Evolutionary conservation across 37 sponge, comb jelly and placozoan species (phyloP).

Genomic region (Aphrocallistes beatrix): DNA sequence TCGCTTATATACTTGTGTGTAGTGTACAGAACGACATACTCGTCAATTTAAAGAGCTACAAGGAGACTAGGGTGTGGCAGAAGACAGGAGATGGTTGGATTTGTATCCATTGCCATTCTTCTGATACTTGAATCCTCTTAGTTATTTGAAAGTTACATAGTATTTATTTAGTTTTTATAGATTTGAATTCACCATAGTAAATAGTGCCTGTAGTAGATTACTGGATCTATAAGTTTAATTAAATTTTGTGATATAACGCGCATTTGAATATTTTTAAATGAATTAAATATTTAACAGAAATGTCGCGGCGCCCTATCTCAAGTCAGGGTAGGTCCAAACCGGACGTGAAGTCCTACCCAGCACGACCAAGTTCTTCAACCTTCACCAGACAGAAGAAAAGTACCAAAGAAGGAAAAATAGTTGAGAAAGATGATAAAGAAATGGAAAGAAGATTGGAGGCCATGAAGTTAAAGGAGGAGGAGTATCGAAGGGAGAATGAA

Average conservation of each 20-base stretch:
- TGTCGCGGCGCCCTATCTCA: not conserved
- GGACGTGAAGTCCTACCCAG: not conserved
- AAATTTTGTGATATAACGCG: not conserved
- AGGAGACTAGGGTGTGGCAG: slow-evolving; percentile 14
- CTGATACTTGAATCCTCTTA: not conserved
- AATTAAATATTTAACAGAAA: not conserved
- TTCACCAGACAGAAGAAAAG: not conserved
- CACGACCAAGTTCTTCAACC: not conserved
- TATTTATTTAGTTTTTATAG: too few relatives aligned
- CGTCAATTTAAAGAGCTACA: not conserved
- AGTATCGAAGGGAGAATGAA: too few relatives aligned
- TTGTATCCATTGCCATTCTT: not conserved
- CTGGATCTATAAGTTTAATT: not conserved
- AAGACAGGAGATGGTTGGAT: not conserved
- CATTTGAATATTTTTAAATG: not conserved
- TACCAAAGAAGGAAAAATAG: too few relatives aligned
- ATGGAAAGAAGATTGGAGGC: too few relatives aligned
- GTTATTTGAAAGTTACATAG: not conserved
- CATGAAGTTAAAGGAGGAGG: too few relatives aligned
- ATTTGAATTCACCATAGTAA: too few relatives aligned
- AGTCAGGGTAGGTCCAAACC: not conserved
- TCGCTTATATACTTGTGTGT: not conserved
- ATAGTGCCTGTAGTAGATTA: too few relatives aligned
- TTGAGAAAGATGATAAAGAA: too few relatives aligned
- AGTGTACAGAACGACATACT: not conserved